A percentile compares a stretch with the other conserved stretches of the same genome.
phyloP scores from a whole-genome alignment of 2,888 invertebrate species.

The Eristalis tenax region DNA sequence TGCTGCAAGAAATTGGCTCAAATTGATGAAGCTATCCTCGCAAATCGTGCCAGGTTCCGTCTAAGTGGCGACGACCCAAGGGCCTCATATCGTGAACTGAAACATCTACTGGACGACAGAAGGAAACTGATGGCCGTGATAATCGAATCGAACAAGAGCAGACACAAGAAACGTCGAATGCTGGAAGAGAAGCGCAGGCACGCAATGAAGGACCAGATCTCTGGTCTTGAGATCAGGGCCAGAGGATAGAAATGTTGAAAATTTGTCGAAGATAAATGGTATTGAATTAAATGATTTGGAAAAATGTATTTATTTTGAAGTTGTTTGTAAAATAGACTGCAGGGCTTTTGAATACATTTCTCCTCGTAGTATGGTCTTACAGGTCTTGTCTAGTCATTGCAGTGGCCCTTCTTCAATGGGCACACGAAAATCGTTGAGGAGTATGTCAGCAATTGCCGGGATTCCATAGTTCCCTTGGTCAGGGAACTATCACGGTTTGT shows the following conservation, averaged over 20 bases:
- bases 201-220: neutral
- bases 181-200: neutral
- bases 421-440: too few species aligned
- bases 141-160: neutral
- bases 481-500: too few species aligned
- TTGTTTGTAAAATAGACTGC: too few species aligned
- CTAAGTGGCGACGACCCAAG: neutral
- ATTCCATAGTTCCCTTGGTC: too few species aligned
- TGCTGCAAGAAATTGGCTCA: neutral
- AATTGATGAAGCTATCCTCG: neutral
- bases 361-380: too few species aligned
- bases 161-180: neutral
- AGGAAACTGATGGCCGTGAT: neutral
- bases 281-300: too few species aligned
- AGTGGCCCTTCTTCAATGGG: too few species aligned
- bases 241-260: neutral
- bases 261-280: too few species aligned
- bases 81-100: neutral
- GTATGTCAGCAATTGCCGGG: too few species aligned
- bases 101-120: neutral
- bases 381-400: too few species aligned
- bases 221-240: neutral
- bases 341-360: too few species aligned
- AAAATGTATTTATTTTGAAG: too few species aligned
- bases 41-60: neutral